Evolutionary conservation across 2,113 vertebrate species (phyloP), one percentile per base, ranked within the genome.

Genomic region (Ursus arctos): DNA sequence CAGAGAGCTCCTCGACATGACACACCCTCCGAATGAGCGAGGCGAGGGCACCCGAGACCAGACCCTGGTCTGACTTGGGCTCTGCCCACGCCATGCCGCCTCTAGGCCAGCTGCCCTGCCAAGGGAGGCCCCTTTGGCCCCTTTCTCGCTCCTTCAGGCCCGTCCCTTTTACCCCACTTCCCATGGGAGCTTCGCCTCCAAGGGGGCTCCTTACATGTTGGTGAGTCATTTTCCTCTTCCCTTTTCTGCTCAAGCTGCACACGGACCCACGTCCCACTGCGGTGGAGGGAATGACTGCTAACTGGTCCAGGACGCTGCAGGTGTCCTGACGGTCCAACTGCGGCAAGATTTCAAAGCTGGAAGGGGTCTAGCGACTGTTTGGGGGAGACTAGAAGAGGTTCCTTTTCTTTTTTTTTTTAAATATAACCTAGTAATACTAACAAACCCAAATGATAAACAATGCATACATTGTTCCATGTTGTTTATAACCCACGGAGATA

Each of bases 1-100:
- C 6, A 21, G 55, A 26, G 65, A 3, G 24, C 26, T 31, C 83
- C 76, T 28, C 36, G 72, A 71, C 4, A 2, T 74, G 2, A 4
- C 15, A 11, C 57, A 57, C 28, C 36, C 69, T 49, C 43, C 15
- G 31, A 36, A 79, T 1, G 7, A 40, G 85, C 19, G 28, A 28
- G 63, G 40, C 7, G 21, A 55, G 81, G 36, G 13, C 31, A 9
- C 7, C 65, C 0, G 69, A 61, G 47, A 83, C 3, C 26, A 36
- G 51, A 63, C n/a, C 2, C n/a, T 80, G 53, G 76, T 5, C 61
- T 15, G 24, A 22, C 24, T 13, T 9, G 19, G 1, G 28, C 10
- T 26, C 82, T 13, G 13, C 13, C 47, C 31, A 24, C 0, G 0
- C 22, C 63, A 1, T 0, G 4, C 53, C 0, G 1, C 15, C 24